Evolutionary conservation across 2,113 vertebrate species (phyloP), one percentile per base, ranked within the genome.

Genomic region (Phocoena phocoena): DNA sequence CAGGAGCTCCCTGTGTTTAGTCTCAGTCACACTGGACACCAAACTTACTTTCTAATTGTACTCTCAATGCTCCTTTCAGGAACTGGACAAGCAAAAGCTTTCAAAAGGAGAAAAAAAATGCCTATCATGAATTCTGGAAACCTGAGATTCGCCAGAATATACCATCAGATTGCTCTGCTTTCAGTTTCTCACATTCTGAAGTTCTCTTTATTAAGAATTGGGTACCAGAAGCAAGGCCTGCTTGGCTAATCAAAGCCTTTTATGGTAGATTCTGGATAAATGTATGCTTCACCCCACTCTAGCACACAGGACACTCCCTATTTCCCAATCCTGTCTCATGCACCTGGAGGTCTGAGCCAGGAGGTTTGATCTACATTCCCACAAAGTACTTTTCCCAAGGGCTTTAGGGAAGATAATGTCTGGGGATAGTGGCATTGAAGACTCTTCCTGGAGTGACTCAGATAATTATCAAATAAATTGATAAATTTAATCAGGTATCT

Each of bases 11-110:
- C 76, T 76, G 31, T 7, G 2, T 53, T 50, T 17, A 14, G 41
- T 17, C 7, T 87, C 73, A 33, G 85, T 87, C 28, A 62, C 82
- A 38, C 86, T 41, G 44, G 53, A 81, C n/a, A 88, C 58, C 9
- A 41, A 93, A 36, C 25, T 8, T 23, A 15, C 36, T 83, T 95
- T 71, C 53, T 38, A 41, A 47, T 9, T 47, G 44, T 25, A 3
- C 15, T 58, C 62, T 88, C 44, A 23, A 4, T 47, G 28, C 10
- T 60, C n/a, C 94, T 91, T 81, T 87, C 31, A 88, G 73, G 65
- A 60, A 87, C 3, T 68, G 67, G 44, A 71, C 36, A 67, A 88
- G 31, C 28, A 62, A 70, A 67, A 74, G 23, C 50, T 68, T 90
- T 81, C 73, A 36, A 81, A 86, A 67, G 90, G 14, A 71, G 38